These are phyloP conservation scores for human (Homo sapiens) DNA, from an alignment of 2,113 vertebrate species.

Conservation along the genomic window GRCh38 chr20:52070501-52071000, in stretches of 20 bases:
- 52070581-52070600: no score
- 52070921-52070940: not conserved
- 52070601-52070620: no score
- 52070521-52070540: no score
- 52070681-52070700: no score
- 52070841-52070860: not conserved
- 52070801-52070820: not conserved
- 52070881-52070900: not conserved
- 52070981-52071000: not conserved
- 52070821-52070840: not conserved
- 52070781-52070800: not conserved
- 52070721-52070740: fast-evolving
- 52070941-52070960: not conserved
- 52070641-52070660: no score
- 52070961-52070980: not conserved
- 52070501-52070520: no score
- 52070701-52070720: no score
- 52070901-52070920: not conserved
- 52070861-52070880: not conserved
- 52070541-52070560: no score
- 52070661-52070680: no score
- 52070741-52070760: not conserved
- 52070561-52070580: no score
- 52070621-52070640: no score
- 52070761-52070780: not conserved